Base-by-base conservation (phyloP, 2,797 vertebrate genomes). In the Peromyscus eremicus region DNA sequence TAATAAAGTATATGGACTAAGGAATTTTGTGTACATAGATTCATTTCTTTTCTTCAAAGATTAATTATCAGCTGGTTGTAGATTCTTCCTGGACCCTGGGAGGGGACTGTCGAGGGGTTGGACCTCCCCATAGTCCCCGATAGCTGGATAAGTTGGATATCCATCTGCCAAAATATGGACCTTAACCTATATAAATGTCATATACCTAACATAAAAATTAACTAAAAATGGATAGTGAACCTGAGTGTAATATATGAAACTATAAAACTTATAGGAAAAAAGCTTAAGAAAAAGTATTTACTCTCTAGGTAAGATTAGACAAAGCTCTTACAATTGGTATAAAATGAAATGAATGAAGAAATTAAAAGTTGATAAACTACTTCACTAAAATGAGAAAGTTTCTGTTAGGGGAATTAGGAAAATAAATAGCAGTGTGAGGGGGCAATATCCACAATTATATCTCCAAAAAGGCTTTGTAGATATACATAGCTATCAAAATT, bases 271-370 rank as follows among this genome's bases (percentile, higher is more conserved):
- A n/a, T 62, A 80, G 8, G 84, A 95, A 89, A 76, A 5, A 79
- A 71, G 10, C 79, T 14, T 13, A 76, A 2, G 7, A 34, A 62
- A 83, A 79, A 64, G 57, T 75, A 27, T 86, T 85, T 79, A 57
- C 21, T 3, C 68, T 11, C 32, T 89, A 79, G 1, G 32, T 84
- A 88, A 71, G n/a, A 83, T 29, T 62, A 73, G 8, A 19, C 3
- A 37, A 46, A 95, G 4, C 64, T 91, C 49, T 95, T 93, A 70
- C 34, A 75, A 5, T n/a, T 6, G n/a, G 93, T 34, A 86, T 11
- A 62, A 91, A 97, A 81, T 34, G 64, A 91, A 97, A 81, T 34
- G 55, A 81, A 43, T 34, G 27, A 80, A 85, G 52, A 75, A 91
- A 91, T 84, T 37, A 49, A 75, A 73, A 62, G 12, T 40, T 60